Conservation (phyloP, 2,888 invertebrate species). For the Acanthacorydalis orientalis region DNA sequence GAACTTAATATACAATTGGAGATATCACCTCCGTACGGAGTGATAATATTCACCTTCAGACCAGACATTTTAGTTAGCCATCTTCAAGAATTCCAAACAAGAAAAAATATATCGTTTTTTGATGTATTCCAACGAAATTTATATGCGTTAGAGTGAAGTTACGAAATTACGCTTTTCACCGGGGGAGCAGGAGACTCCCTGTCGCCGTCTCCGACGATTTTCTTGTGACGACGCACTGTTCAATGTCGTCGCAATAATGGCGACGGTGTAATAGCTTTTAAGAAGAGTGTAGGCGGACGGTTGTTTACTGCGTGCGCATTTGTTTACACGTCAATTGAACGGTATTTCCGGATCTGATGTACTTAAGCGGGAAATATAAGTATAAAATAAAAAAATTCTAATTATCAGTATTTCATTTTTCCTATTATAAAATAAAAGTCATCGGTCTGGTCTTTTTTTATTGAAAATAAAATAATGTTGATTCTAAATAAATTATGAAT, state of each 20-base stretch:
- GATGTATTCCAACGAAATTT: background rate
- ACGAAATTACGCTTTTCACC: constrained; percentile 27
- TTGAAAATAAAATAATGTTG: too few species aligned
- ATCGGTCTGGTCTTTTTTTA: too few species aligned
- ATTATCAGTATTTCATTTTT: too few species aligned
- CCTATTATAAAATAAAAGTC: too few species aligned
- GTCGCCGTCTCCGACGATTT: constrained; percentile 50
- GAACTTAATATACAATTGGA: constrained; percentile 35
- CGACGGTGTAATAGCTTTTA: constrained; percentile 33
- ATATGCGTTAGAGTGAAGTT: constrained; percentile 15
- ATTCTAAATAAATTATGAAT: too few species aligned
- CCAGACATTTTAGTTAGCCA: constrained; percentile 72
- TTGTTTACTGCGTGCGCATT: too few species aligned
- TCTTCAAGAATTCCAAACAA: constrained; percentile 45
- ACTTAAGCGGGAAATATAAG: too few species aligned
- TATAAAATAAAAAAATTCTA: too few species aligned
- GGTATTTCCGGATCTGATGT: too few species aligned
- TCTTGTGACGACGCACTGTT: constrained; percentile 27
- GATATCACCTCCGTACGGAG: constrained; percentile 56
- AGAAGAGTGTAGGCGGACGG: background rate
- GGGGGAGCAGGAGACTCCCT: constrained; percentile 46
- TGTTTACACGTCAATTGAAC: too few species aligned
- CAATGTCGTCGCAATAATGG: constrained; percentile 51
- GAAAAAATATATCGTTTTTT: constrained; percentile 26
- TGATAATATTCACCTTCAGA: constrained; percentile 46